These are phyloP conservation scores for Rissa tridactyla DNA, from an alignment of 2,113 vertebrate genomes.

Conservation along the genomic window DNA sequence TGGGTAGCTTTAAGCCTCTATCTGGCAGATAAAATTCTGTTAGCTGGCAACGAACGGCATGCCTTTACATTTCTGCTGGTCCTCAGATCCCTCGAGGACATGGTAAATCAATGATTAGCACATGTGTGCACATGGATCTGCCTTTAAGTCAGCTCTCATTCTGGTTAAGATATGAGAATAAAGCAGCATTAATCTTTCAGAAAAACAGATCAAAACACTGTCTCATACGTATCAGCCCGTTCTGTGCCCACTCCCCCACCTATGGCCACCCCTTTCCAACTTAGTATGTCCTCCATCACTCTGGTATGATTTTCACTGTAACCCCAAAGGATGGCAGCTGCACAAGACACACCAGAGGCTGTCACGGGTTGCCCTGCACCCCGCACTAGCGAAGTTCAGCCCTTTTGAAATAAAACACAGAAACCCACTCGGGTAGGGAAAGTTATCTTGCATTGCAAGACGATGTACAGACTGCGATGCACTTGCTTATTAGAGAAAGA, in stretches of 20 bases:
- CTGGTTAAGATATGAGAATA: background rate
- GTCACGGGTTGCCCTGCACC: background rate
- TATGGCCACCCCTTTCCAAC: background rate
- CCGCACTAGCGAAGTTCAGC: background rate
- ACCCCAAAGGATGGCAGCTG: background rate
- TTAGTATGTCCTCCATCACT: conserved; percentile 28
- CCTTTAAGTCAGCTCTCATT: background rate
- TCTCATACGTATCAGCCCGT: background rate
- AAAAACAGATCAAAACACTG: background rate
- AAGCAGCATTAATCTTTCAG: background rate
- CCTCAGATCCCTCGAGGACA: background rate
- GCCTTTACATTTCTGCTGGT: background rate
- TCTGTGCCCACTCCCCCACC: background rate
- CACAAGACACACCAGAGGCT: background rate
- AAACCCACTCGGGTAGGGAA: background rate
- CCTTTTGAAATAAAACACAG: background rate
- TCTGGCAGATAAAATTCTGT: background rate
- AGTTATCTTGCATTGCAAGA: background rate
- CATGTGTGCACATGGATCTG: background rate
- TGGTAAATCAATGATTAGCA: conserved; percentile 12
- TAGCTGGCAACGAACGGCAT: background rate
- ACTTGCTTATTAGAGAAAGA: background rate
- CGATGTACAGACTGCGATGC: background rate
- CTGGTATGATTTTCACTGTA: background rate
- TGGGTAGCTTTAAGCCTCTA: background rate